Evolutionary conservation across 2,113 vertebrate species (phyloP), one percentile per base, ranked within the genome.

Genomic region (Rhinogobius similis): DNA sequence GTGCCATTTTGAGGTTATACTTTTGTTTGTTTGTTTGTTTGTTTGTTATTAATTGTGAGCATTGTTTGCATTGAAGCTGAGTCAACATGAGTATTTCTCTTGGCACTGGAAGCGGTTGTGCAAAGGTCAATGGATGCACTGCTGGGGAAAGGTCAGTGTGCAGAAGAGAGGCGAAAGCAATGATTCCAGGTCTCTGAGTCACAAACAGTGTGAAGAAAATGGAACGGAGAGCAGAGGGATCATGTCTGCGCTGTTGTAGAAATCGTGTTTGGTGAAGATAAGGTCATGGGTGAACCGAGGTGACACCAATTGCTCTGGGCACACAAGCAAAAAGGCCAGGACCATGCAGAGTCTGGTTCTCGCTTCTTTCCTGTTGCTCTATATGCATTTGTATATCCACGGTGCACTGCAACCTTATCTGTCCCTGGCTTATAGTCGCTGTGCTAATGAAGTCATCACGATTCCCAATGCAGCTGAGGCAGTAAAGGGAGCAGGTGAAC

Each of bases 381-480:
- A 71, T 44, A 71, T 78, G 78, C 78, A 80, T 84, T 81, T 64
- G 68, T 77, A 86, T 83, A 81, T 87, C 82, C 77, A 11, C 23
- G 14, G 68, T 66, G 76, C 82, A 20, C 83, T 86, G 78, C 75
- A 75, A 69, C 78, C 84, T 84, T 86, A 88, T 90, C 88, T 77
- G 63, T 76, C 73, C 72, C 46, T 73, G 67, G 32, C 65, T 82
- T 73, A 55, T 55, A 72, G 76, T 75, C 69, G 73, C 78, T 75
- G 63, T 70, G 79, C 78, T 91, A 91, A 92, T 92, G 83, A 89
- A 92, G 88, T 88, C 87, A 84, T 92, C 83, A 86, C 81, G 76
- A 67, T 72, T 79, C 82, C 67, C 23, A 46, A 67, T 77, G 75
- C 70, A 1, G 26, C 20, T 58, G 59, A 52, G 78, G 68, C 58